Evolutionary conservation across 2,113 vertebrate genomes (phyloP).

Genomic region (Furnarius figulus): DNA sequence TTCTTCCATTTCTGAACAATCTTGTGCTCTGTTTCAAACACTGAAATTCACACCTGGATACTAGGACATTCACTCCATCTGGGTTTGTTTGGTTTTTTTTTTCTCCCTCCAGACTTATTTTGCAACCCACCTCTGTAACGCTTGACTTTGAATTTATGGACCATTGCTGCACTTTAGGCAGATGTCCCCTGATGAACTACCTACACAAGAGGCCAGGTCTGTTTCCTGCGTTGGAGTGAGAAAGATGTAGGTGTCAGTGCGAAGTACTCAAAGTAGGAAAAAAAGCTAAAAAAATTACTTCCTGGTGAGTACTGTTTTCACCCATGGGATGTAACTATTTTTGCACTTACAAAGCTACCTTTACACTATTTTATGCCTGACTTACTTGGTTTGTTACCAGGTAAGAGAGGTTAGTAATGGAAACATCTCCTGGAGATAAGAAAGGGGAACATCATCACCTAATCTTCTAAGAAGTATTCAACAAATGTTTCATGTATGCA

Average conservation of each 20-base stretch:
- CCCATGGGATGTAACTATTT: not conserved
- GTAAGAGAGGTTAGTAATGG: not conserved
- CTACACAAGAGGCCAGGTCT: not conserved
- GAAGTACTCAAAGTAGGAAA: not conserved
- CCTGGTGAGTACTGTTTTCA: not conserved
- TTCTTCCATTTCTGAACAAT: not conserved
- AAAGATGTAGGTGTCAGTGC: conserved; percentile 21
- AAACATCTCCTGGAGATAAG: not conserved
- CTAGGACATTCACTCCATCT: not conserved
- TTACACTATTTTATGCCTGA: not conserved
- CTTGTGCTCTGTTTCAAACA: not conserved
- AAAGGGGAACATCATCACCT: not conserved
- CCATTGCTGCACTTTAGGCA: not conserved
- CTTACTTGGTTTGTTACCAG: not conserved
- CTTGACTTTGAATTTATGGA: not conserved
- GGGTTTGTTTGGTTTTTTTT: too few species aligned
- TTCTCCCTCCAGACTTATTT: not conserved
- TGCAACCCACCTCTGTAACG: not conserved
- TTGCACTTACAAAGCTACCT: not conserved
- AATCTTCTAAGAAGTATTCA: not conserved
- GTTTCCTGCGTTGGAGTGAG: not conserved
- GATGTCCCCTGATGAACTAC: not conserved
- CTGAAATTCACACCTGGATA: not conserved
- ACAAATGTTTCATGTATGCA: not conserved
- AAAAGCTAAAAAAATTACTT: not conserved